These are phyloP conservation scores for Leptinotarsa haldemani DNA, from an alignment of 2,888 invertebrate species.

Conservation along the genomic window DNA sequence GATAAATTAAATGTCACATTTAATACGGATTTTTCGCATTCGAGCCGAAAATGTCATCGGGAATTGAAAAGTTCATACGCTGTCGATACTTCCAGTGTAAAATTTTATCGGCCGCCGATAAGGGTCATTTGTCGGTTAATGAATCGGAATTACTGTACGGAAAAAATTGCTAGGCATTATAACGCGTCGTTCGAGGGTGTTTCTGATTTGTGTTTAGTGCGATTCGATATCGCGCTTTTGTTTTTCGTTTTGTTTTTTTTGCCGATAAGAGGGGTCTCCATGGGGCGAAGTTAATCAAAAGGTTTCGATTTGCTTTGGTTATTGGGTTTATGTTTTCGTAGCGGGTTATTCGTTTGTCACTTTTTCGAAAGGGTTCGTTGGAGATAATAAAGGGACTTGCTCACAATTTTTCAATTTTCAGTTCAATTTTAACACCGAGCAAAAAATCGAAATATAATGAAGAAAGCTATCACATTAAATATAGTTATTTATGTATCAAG, in stretches of 20 bases:
- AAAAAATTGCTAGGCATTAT: conserved; percentile 28
- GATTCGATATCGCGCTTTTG: conserved; percentile 32
- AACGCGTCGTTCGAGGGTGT: conserved; percentile 16
- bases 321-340: conserved; percentile 28
- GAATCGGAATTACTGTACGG: conserved; percentile 47
- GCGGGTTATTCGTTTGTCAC: conserved; percentile 12
- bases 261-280: conserved; percentile 17
- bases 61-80: conserved; percentile 50
- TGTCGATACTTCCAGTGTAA: conserved; percentile 42
- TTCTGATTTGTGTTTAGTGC: conserved; percentile 36
- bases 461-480: too few species aligned
- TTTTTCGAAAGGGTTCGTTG: neutral
- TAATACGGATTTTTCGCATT: conserved; percentile 37
- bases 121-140: conserved; percentile 53
- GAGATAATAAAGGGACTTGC: neutral
- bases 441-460: too few species aligned
- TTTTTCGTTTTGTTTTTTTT: conserved; percentile 13
- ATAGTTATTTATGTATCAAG: too few species aligned
- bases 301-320: conserved; percentile 28
- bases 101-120: conserved; percentile 44
- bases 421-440: too few species aligned
- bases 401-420: too few species aligned
- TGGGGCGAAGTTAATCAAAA: conserved; percentile 28
- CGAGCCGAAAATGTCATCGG: conserved; percentile 49
- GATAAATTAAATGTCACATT: conserved; percentile 40